phyloP scores from a whole-genome alignment of 1,140 invertebrate genomes.

The Archivesica marissinica region DNA sequence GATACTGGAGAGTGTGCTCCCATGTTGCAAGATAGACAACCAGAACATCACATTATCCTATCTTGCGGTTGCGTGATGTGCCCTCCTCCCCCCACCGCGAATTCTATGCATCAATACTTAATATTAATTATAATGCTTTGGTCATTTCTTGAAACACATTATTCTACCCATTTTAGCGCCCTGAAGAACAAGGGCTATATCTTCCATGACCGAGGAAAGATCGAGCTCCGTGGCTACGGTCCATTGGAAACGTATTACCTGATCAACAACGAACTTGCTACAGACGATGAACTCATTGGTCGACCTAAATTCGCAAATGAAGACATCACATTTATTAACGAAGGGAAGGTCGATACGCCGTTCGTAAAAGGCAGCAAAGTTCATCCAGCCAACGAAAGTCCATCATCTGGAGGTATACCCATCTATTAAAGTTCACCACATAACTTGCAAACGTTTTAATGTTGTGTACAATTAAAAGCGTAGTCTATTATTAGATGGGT shows the following conservation, averaged over 20 bases:
- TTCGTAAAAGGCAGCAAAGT: slow-evolving; percentile 50
- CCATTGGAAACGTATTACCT: slow-evolving; percentile 83
- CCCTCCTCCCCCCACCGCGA: too few relatives aligned
- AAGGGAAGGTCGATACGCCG: slow-evolving; percentile 45
- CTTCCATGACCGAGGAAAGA: slow-evolving; percentile 70
- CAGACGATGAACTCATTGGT: slow-evolving; percentile 65
- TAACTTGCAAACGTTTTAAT: too few relatives aligned
- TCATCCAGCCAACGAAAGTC: slow-evolving; percentile 33
- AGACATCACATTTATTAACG: slow-evolving; percentile 63
- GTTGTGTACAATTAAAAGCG: too few relatives aligned
- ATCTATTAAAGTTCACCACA: too few relatives aligned
- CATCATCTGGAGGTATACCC: slow-evolving; percentile 43
- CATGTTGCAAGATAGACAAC: too few relatives aligned
- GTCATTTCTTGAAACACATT: neutral
- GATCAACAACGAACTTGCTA: slow-evolving; percentile 65
- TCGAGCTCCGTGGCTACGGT: slow-evolving; percentile 81
- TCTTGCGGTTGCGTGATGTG: too few relatives aligned
- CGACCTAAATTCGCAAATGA: slow-evolving; percentile 48
- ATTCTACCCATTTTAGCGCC: slow-evolving; percentile 37
- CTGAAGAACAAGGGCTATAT: slow-evolving; percentile 66
- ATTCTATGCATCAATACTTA: too few relatives aligned
- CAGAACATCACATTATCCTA: too few relatives aligned
- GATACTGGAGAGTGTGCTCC: too few relatives aligned
- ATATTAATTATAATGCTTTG: too few relatives aligned
- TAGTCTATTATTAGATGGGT: too few relatives aligned